Evolutionary conservation across 1,140 invertebrate genomes (phyloP).

Genomic region (Drosophila takahashii): DNA sequence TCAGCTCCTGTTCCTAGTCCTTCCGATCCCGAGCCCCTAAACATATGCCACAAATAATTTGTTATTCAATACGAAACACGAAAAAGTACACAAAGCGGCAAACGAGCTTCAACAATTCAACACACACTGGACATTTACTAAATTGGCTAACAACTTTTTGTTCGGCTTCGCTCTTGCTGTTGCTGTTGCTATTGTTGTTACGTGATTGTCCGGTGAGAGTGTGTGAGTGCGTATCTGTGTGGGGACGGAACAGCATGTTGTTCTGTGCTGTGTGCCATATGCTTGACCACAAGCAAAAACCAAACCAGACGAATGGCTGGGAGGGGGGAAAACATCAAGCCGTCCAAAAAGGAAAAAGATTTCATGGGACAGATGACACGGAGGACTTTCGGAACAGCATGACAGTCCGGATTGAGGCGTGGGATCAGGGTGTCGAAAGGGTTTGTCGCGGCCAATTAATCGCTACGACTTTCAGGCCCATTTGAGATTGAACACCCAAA

Average conservation of each 20-base stretch:
- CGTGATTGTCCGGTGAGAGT: conserved; percentile 41
- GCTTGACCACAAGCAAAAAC: conserved; percentile 58
- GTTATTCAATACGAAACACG: conserved; percentile 79
- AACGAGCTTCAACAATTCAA: conserved; percentile 62
- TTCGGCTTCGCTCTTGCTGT: conserved; percentile 24
- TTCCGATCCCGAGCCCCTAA: conserved; percentile 30
- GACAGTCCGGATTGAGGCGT: conserved; percentile 6
- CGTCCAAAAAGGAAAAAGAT: conserved; percentile 26
- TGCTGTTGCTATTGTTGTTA: conserved; percentile 42
- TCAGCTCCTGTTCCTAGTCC: conserved; percentile 15
- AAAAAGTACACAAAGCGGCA: conserved; percentile 77
- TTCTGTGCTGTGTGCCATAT: conserved; percentile 52
- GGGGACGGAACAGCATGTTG: conserved; percentile 43
- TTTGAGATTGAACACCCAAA: background rate
- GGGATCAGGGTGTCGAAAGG: conserved; percentile 18
- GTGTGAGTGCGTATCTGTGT: conserved; percentile 12
- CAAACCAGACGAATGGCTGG: conserved; percentile 12
- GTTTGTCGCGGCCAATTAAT: conserved; percentile 16
- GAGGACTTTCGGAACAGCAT: conserved; percentile 13
- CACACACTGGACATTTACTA: conserved; percentile 71
- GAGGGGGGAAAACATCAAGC: background rate
- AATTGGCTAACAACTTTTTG: conserved; percentile 80
- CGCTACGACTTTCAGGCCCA: conserved; percentile 3
- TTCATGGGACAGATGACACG: conserved; percentile 32
- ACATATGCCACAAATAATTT: conserved; percentile 79